Percentiles rank a stretch among this genome's conserved stretches.
Conservation (phyloP, 2,888 invertebrate species). For the Caradrina kadenii region DNA sequence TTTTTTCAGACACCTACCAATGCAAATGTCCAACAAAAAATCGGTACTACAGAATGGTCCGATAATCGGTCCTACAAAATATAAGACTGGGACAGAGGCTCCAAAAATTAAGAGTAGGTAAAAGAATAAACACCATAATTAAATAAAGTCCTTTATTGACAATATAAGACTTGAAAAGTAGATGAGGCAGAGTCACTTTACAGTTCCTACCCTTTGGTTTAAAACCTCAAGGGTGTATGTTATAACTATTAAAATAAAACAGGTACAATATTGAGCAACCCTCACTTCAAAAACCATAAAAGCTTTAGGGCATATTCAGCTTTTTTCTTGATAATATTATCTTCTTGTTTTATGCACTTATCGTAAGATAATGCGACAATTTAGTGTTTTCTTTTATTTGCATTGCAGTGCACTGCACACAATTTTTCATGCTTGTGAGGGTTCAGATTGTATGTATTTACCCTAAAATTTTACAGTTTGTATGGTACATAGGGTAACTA, state of each 20-base stretch:
- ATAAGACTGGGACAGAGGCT: too few relatives aligned
- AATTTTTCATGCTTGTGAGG: background rate
- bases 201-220: constrained; percentile 47
- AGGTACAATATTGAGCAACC: constrained; percentile 70
- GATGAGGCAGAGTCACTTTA: constrained; percentile 56
- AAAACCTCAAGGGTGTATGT: constrained; percentile 43
- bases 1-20: too few relatives aligned
- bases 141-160: constrained; percentile 57
- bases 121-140: constrained; percentile 32
- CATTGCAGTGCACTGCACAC: background rate
- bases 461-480: constrained; percentile 18
- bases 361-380: background rate
- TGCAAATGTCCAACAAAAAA: too few relatives aligned
- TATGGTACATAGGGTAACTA: constrained; percentile 25
- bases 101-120: background rate
- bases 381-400: background rate
- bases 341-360: constrained; percentile 13
- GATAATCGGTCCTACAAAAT: too few relatives aligned
- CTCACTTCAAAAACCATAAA: constrained; percentile 32
- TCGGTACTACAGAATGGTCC: too few relatives aligned
- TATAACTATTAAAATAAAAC: constrained; percentile 61
- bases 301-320: constrained; percentile 16
- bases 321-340: background rate
- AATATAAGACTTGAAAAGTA: constrained; percentile 57
- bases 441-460: constrained; percentile 2